phyloP scores from a whole-genome alignment of 2,797 vertebrate species.

The Cichlasoma orientale region DNA sequence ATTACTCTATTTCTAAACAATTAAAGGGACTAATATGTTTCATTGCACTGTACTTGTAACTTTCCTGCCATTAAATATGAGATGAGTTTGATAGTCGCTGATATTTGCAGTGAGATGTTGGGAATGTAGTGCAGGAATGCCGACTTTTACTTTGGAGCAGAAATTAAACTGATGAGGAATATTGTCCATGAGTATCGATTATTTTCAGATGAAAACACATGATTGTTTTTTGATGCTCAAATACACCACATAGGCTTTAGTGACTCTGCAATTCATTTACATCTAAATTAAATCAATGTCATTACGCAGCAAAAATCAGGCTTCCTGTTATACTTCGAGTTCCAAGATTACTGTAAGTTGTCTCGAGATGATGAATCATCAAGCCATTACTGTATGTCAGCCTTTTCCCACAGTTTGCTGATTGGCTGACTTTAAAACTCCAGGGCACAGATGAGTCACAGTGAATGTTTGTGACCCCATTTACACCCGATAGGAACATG shows the following conservation, averaged over 20 bases:
- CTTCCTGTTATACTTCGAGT: background rate
- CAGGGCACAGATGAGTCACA: background rate
- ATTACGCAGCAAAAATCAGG: background rate
- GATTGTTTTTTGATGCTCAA: background rate
- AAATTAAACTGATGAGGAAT: background rate
- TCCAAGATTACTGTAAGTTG: background rate
- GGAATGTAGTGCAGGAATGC: background rate
- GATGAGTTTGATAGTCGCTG: too few species aligned
- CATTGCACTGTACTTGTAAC: rapidly evolving
- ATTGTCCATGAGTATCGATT: background rate
- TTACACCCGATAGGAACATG: background rate
- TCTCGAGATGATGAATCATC: background rate
- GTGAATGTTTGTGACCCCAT: background rate
- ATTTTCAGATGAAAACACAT: background rate
- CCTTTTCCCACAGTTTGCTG: background rate
- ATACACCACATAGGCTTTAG: background rate
- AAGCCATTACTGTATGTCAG: background rate
- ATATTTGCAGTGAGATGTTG: too few species aligned
- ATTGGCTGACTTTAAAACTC: background rate
- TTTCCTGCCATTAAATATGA: too few species aligned
- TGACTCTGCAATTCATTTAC: background rate
- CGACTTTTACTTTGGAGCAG: background rate
- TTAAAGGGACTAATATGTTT: background rate
- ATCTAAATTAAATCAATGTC: background rate
- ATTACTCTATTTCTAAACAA: background rate